A percentile compares a stretch with the other conserved stretches of the same genome.
phyloP scores from a whole-genome alignment of 2,888 invertebrate genomes.

The Lathronympha strigana region DNA sequence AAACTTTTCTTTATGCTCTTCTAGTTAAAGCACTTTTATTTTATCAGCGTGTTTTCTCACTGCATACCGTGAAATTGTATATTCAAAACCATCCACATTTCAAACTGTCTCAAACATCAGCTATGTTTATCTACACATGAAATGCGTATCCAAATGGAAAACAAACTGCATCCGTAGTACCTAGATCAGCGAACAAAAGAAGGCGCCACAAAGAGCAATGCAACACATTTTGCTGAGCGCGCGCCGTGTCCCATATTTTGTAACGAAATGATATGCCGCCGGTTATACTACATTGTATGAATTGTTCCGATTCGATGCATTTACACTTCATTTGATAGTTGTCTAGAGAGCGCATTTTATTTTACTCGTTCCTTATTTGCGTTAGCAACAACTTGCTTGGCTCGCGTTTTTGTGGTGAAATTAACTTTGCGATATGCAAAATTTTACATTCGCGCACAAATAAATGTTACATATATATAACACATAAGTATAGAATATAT shows the following conservation, averaged over 20 bases:
- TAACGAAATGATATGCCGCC: constrained; percentile 78
- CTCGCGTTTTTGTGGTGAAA: constrained; percentile 6
- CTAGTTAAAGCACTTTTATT: no score
- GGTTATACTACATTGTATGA: constrained; percentile 66
- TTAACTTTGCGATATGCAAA: constrained; percentile 4
- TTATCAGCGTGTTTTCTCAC: neutral
- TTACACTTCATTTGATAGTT: constrained; percentile 41
- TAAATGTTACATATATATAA: no score
- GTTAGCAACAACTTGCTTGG: constrained; percentile 13
- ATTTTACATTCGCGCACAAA: neutral
- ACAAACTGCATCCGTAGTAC: constrained; percentile 49
- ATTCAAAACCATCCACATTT: neutral
- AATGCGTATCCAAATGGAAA: constrained; percentile 40
- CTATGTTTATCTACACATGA: constrained; percentile 27
- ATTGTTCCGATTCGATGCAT: constrained; percentile 48
- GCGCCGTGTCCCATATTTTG: constrained; percentile 77
- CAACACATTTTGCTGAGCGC: constrained; percentile 75
- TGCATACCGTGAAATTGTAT: neutral
- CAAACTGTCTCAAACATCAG: constrained; percentile 16
- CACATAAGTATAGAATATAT: no score
- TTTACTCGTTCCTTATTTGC: constrained; percentile 28
- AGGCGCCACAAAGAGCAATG: constrained; percentile 78
- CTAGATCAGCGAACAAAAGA: constrained; percentile 77
- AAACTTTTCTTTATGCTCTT: neutral
- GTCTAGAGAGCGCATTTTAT: constrained; percentile 31